Conservation (phyloP, 1,140 invertebrate species). For the Apolygus lucorum region DNA sequence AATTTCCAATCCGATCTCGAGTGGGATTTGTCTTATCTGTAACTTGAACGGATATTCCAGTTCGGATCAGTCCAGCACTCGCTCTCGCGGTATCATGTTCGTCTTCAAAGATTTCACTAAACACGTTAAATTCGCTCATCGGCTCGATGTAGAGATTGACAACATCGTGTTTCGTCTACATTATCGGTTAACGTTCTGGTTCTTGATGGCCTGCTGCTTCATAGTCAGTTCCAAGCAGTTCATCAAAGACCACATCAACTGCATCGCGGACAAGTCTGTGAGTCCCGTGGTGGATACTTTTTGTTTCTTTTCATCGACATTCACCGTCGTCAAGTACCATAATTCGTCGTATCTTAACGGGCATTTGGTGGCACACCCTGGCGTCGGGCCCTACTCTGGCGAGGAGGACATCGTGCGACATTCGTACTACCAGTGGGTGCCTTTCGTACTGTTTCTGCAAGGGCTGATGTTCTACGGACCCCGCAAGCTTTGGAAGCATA, state of each 20-base stretch:
- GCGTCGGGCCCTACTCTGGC: constrained; percentile 37
- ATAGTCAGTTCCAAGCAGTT: constrained; percentile 87
- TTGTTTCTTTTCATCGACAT: constrained; percentile 70
- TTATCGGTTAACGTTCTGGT: constrained; percentile 86
- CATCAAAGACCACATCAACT: constrained; percentile 89
- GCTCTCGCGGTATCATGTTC: constrained; percentile 16
- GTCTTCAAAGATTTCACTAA: constrained; percentile 21
- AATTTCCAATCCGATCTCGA: neutral
- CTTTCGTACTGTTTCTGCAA: constrained; percentile 70
- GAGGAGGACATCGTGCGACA: constrained; percentile 53
- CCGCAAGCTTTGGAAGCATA: constrained; percentile 63
- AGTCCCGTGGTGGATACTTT: constrained; percentile 55
- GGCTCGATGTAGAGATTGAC: constrained; percentile 66
- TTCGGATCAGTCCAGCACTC: neutral
- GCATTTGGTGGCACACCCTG: constrained; percentile 34
- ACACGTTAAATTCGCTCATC: constrained; percentile 11
- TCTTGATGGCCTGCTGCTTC: constrained; percentile 79
- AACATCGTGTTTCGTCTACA: constrained; percentile 89
- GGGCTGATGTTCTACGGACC: constrained; percentile 63
- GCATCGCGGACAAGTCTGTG: constrained; percentile 54
- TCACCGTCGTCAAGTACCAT: constrained; percentile 43
- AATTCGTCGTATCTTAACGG: constrained; percentile 22
- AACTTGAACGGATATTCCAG: neutral
- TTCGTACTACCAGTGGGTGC: constrained; percentile 85
- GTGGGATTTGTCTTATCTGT: neutral